Evolutionary conservation across 2,113 vertebrate species (phyloP), one percentile per base, ranked within the genome.

Genomic region (Hippocampus mohnikei): DNA sequence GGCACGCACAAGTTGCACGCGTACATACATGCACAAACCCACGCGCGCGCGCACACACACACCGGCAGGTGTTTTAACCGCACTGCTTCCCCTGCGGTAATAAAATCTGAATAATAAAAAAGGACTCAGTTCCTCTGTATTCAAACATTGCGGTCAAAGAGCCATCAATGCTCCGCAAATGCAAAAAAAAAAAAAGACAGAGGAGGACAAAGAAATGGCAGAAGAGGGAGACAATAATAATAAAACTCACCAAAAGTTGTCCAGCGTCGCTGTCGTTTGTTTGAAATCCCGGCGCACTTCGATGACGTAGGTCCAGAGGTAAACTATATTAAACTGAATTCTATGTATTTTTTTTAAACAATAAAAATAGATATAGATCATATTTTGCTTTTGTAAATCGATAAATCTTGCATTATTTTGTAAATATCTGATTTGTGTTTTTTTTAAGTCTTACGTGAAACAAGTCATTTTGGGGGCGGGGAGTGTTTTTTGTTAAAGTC

Each of bases 61-160:
- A 52, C 20, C 3, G 21, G 77, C 85, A 88, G 87, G 87, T 88
- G 88, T 60, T 66, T 52, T 76, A 79, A 89, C 89, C 89, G 74
- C 88, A 88, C 64, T 44, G 61, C 86, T 80, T 88, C 85, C 86
- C 65, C 78, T 78, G 79, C 85, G 87, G 82, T 74, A 83, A 80
- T 69, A 2, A 40, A 79, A 85, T 87, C 82, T 88, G 82, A 86
- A 87, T 85, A n/a, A 87, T 20, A 88, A 87, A 76, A 37, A 53
- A 58, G 63, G 64, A 60, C 50, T n/a, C 75, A 76, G 81, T 20
- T 82, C 67, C 82, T 75, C 73, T 67, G 10, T 80, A 90, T 86
- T 88, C 89, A 90, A 90, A 90, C 79, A 69, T 58, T 85, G 89
- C 63, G 87, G 89, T 72, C 6, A 56, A 50, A 9, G 46, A 66